Percentiles rank a stretch among this genome's conserved stretches.
Conservation (phyloP, 2,888 invertebrate genomes). For the Aporophyla nigra region DNA sequence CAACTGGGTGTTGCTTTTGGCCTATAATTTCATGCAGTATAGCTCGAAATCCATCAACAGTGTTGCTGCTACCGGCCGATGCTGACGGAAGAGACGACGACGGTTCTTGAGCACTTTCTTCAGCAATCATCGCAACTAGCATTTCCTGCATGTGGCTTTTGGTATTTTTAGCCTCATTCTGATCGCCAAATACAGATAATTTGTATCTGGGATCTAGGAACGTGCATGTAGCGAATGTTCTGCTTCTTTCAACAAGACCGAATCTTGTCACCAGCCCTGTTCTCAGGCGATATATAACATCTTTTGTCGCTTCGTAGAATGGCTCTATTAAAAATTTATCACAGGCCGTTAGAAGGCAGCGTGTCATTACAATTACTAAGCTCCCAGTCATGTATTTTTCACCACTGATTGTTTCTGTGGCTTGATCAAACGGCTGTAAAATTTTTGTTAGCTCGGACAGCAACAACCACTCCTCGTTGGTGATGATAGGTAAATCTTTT, state of each 20-base stretch:
- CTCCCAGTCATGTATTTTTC: slow-evolving; percentile 51
- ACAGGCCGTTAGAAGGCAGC: slow-evolving; percentile 47
- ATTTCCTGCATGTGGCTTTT: slow-evolving; percentile 13
- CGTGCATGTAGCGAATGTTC: neutral
- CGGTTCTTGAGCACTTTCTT: slow-evolving; percentile 1
- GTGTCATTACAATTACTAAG: slow-evolving; percentile 46
- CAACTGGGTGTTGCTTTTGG: slow-evolving; percentile 1
- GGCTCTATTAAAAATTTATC: slow-evolving; percentile 22
- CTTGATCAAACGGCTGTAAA: slow-evolving; percentile 67
- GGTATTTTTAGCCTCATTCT: slow-evolving; percentile 3
- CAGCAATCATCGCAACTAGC: slow-evolving; percentile 13
- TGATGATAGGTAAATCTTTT: slow-evolving; percentile 41
- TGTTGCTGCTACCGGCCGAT: slow-evolving; percentile 7
- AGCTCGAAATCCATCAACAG: slow-evolving; percentile 23
- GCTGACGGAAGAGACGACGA: neutral
- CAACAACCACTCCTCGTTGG: slow-evolving; percentile 60
- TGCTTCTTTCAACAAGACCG: neutral
- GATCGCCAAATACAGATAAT: neutral
- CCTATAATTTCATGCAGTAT: slow-evolving; percentile 31
- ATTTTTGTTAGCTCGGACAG: slow-evolving; percentile 46
- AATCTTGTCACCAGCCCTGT: slow-evolving; percentile 3
- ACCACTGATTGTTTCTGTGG: slow-evolving; percentile 28
- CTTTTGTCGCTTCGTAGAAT: slow-evolving; percentile 21
- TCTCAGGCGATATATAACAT: neutral
- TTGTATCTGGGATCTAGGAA: neutral